These are phyloP conservation scores for Perca schrenkii DNA, from an alignment of 2,113 vertebrate genomes.

Conservation along the genomic window DNA sequence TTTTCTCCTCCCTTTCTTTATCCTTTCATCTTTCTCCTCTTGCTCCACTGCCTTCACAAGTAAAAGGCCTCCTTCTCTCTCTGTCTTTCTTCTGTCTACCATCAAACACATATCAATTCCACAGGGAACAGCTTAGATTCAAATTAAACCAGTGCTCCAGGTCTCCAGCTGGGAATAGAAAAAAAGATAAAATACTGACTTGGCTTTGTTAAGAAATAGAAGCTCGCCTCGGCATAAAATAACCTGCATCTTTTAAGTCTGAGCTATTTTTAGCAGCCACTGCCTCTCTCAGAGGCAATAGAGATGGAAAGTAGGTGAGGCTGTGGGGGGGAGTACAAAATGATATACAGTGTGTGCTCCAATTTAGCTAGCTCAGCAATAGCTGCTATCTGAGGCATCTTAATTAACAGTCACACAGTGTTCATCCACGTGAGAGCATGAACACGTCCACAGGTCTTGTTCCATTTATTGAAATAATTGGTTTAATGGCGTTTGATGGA, in stretches of 20 bases:
- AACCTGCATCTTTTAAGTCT: conserved; percentile 72
- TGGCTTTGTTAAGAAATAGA: conserved; percentile 80
- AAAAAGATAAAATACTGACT: conserved; percentile 66
- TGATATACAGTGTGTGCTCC: conserved; percentile 47
- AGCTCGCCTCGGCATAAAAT: conserved; percentile 68
- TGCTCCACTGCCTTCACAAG: conserved; percentile 36
- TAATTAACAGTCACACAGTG: conserved; percentile 70
- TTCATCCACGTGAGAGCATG: conserved; percentile 41
- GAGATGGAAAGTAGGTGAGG: conserved; percentile 76
- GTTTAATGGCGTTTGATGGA: conserved; percentile 37
- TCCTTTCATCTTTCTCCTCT: conserved; percentile 57
- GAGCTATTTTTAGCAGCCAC: conserved; percentile 78
- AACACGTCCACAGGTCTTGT: conserved; percentile 33
- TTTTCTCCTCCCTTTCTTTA: conserved; percentile 43
- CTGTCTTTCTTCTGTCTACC: conserved; percentile 61
- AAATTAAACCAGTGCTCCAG: conserved; percentile 76
- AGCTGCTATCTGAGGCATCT: conserved; percentile 61
- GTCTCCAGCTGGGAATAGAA: conserved; percentile 72
- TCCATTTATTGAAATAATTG: conserved; percentile 38
- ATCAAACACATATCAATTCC: conserved; percentile 74
- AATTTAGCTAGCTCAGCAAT: conserved; percentile 64
- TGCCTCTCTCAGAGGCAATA: conserved; percentile 64
- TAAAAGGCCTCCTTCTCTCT: conserved; percentile 31
- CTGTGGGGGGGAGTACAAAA: conserved; percentile 29
- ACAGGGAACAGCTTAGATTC: conserved; percentile 70